phyloP scores from a whole-genome alignment of 2,797 vertebrate species.

The Halcyon smyrnensis region DNA sequence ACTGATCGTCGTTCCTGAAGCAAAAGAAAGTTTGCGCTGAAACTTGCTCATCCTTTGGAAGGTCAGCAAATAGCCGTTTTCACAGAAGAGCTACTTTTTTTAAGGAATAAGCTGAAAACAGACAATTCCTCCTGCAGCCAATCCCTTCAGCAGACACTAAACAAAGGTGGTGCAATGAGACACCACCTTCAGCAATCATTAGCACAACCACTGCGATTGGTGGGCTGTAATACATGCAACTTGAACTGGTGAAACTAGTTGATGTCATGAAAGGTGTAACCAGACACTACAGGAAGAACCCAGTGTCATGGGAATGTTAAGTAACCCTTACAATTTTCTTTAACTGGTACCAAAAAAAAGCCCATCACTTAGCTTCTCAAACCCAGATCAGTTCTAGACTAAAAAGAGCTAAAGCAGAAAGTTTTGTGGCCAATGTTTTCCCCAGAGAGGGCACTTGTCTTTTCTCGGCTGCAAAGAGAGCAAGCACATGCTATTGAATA shows the following conservation, averaged over 20 bases:
- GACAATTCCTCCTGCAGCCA: constrained; percentile 59
- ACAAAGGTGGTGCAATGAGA: constrained; percentile 65
- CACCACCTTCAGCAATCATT: constrained; percentile 72
- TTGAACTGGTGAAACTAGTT: constrained; percentile 66
- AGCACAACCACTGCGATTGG: constrained; percentile 79
- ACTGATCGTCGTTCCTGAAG: constrained; percentile 91
- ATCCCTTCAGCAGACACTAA: constrained; percentile 56
- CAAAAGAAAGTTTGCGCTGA: constrained; percentile 83
- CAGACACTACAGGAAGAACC: constrained; percentile 75
- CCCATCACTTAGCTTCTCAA: not conserved
- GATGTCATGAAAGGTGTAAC: constrained; percentile 87
- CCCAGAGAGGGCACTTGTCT: not conserved
- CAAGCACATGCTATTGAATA: constrained; percentile 60
- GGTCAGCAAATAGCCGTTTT: constrained; percentile 36
- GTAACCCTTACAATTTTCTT: constrained; percentile 11
- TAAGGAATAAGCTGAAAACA: constrained; percentile 53
- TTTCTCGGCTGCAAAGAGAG: constrained; percentile 8
- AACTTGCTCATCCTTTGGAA: constrained; percentile 84
- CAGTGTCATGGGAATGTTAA: constrained; percentile 22
- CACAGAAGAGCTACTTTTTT: constrained; percentile 21
- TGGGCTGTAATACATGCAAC: constrained; percentile 63
- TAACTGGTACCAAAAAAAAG: not conserved
- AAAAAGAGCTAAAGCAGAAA: not conserved
- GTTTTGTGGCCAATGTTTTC: not conserved
- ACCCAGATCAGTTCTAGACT: not conserved